Evolutionary conservation across 1,140 invertebrate species (phyloP), one percentile per base, ranked within the genome.

Genomic region (Chironomus striatipennis): DNA sequence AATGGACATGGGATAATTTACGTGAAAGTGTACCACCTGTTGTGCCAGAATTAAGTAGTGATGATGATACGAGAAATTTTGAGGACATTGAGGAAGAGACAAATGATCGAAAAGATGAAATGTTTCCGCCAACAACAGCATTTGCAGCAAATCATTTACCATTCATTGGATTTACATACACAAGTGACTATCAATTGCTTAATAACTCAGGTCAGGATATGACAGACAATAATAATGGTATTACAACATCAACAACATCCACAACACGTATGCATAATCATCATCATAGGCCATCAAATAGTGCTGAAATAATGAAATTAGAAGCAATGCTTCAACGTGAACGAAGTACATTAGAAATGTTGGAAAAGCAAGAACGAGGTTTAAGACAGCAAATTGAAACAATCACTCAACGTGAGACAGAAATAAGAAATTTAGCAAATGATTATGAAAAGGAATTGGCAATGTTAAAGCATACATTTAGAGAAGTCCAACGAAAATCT

Each of bases 1-100:
- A 97, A 77, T 99, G 98, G 97, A 96, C 91, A 34, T 99, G 98
- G 85, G 93, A 97, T 47, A 99, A 94, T 82, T 90, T 99, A 73
- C 85, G 96, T 77, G 91, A 97, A 79, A 92, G 94, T 79, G 93
- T 94, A 67, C 97, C 98, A 7, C 98, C 98, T 3, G 95, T 99
- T 42, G 95, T 99, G 15, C 97, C 98, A 18, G 96, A 98, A 80
- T 85, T 99, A 18, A 87, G 88, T 4, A 92, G 96, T 73, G 98
- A 99, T 83, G 96, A 98, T 83, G 98, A 99, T 82, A 98, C 98
- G 0, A 92, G 94, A 78, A 97, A 99, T 85, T 99, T 99, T 86
- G 97, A 99, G 82, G 96, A 98, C 78, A 93, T 98, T 74, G 96
- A 98, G 78, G 94, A 95, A 79, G 93, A 95, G 75, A 93, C 96